phyloP scores from a whole-genome alignment of 2,113 vertebrate species.

The Morone chrysops region DNA sequence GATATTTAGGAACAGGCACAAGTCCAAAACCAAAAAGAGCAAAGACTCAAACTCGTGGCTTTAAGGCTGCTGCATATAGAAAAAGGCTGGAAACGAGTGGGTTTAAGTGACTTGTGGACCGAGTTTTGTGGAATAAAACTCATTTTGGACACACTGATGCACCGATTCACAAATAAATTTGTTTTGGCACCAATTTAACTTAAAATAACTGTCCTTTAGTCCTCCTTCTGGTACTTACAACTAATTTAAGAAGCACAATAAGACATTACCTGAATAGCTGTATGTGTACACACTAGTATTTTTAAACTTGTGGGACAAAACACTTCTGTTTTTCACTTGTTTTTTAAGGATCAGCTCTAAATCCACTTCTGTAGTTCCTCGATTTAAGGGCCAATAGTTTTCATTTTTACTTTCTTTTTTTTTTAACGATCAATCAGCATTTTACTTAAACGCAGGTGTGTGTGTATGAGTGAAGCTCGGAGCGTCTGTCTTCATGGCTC shows the following conservation, averaged over 20 bases:
- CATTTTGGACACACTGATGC: background rate
- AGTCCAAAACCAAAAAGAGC: slow-evolving; percentile 53
- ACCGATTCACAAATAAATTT: background rate
- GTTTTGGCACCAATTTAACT: background rate
- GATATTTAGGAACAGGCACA: slow-evolving; percentile 43
- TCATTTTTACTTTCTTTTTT: slow-evolving; percentile 33
- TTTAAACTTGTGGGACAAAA: background rate
- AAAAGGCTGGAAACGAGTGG: background rate
- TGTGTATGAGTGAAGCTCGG: slow-evolving; percentile 2
- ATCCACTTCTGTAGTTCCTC: background rate
- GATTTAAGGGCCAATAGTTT: background rate
- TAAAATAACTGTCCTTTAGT: background rate
- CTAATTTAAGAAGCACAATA: background rate
- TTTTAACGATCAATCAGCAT: background rate
- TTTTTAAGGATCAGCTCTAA: background rate
- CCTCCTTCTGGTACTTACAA: background rate
- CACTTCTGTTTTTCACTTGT: no score
- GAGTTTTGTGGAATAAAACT: background rate
- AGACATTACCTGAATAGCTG: background rate
- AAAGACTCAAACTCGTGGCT: background rate
- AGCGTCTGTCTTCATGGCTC: slow-evolving; percentile 56
- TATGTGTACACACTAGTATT: background rate
- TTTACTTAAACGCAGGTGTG: slow-evolving; percentile 14
- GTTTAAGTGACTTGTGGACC: background rate
- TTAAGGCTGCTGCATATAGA: slow-evolving; percentile 29